Conservation (phyloP, 1,140 invertebrate genomes). For the Trigoniulus corallinus region DNA sequence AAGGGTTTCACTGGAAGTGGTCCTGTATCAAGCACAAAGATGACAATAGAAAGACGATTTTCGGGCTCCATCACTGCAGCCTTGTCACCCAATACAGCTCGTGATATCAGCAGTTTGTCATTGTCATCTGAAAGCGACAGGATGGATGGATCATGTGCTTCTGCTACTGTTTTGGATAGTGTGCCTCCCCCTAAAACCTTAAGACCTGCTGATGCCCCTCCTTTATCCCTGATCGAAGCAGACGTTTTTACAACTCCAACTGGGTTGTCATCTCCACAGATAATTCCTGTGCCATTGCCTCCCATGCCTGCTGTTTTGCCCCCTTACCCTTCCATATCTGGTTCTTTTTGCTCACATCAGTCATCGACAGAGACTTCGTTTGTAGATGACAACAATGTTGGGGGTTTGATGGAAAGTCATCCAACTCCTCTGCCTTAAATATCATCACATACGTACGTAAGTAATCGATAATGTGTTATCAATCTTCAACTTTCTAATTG, state of each 20-base stretch:
- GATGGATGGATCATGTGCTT: neutral
- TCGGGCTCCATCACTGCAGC: neutral
- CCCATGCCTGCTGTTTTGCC: neutral
- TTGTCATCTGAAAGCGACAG: no score
- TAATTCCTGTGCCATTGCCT: neutral
- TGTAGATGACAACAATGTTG: no score
- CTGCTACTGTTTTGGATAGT: no score
- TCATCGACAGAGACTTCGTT: no score
- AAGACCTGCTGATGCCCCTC: slow-evolving; percentile 18
- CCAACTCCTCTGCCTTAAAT: no score
- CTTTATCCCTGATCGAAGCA: slow-evolving; percentile 16
- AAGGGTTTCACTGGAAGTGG: neutral
- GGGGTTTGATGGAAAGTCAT: no score
- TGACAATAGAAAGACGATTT: neutral
- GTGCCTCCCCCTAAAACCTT: slow-evolving; percentile 21
- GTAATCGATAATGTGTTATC: no score
- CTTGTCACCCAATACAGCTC: neutral
- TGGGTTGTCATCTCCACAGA: neutral
- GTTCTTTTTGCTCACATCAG: no score
- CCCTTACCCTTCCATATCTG: no score
- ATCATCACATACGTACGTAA: no score
- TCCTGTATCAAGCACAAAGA: neutral
- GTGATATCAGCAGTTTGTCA: neutral
- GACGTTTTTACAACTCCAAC: neutral
- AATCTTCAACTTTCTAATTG: no score